phyloP scores from a whole-genome alignment of 30 jellyfish, hydroid and myxozoan genomes.

The Aurelia sp. region DNA sequence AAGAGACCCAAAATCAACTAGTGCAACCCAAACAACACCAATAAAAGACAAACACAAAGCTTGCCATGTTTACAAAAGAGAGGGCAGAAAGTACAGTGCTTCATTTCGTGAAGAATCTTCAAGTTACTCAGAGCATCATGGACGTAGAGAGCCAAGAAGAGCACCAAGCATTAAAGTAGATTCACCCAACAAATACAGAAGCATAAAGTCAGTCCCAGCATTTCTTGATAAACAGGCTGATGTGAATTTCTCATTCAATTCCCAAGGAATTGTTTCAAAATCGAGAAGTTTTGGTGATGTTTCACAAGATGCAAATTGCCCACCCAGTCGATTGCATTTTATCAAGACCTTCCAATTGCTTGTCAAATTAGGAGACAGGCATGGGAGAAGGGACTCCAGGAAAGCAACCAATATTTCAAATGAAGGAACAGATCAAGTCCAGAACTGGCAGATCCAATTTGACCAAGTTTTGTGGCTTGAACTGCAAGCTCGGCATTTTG shows the following conservation, averaged over 20 bases:
- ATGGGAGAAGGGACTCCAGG: conserved; percentile 45
- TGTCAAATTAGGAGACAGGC: conserved; percentile 55
- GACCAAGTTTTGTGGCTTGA: conserved; percentile 88
- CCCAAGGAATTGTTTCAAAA: conserved; percentile 3
- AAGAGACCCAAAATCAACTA: conserved; percentile 21
- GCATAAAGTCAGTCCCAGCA: conserved; percentile 65
- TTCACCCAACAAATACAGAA: conserved; percentile 30
- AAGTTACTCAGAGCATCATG: too few relatives aligned
- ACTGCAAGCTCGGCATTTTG: conserved; percentile 83
- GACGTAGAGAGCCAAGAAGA: background rate
- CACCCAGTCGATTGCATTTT: conserved; percentile 43
- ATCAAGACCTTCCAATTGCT: conserved; percentile 33
- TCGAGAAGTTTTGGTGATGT: conserved; percentile 38
- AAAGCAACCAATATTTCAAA: background rate
- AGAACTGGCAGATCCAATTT: conserved; percentile 63
- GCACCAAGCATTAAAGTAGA: conserved; percentile 29
- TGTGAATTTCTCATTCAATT: background rate
- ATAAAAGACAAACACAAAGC: conserved; percentile 20
- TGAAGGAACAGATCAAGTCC: conserved; percentile 19
- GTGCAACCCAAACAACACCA: background rate
- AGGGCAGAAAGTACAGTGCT: background rate
- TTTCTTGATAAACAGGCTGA: conserved; percentile 39
- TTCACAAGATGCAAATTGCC: conserved; percentile 34
- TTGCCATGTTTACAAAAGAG: conserved; percentile 8
- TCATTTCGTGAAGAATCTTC: too few relatives aligned